Conservation (phyloP, 2,888 invertebrate species). For the Artemia sinica region DNA sequence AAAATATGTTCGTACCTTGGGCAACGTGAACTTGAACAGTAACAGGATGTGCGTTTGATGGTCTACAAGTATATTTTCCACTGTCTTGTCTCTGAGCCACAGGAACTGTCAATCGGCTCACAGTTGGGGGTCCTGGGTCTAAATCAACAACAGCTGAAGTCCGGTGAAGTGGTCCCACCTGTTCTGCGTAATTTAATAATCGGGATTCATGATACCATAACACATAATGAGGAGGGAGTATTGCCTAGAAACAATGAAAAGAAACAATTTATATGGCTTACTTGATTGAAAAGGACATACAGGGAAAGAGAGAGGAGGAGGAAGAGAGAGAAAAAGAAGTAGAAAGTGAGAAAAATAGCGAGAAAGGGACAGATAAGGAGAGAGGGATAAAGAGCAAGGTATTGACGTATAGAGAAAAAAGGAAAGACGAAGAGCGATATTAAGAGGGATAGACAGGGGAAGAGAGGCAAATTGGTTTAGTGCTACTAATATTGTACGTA, state of each 20-base stretch:
- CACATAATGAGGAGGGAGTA: background rate
- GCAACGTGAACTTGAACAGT: background rate
- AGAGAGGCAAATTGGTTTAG: no score
- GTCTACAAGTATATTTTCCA: background rate
- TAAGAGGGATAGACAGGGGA: no score
- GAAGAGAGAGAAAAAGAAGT: no score
- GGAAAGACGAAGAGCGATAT: no score
- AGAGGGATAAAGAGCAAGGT: no score
- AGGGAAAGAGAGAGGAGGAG: no score
- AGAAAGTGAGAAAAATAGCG: no score
- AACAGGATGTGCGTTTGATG: background rate
- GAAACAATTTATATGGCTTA: no score
- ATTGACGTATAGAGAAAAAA: no score
- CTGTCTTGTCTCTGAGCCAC: background rate
- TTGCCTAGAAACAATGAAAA: background rate
- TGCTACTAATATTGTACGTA: no score
- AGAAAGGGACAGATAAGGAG: no score
- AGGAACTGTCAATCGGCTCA: slow-evolving; percentile 2
- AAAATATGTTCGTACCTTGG: background rate
- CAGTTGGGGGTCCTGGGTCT: slow-evolving; percentile 5
- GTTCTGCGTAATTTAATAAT: background rate
- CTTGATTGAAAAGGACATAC: no score
- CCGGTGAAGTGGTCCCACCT: slow-evolving; percentile 1
- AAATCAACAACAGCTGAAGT: slow-evolving; percentile 3
- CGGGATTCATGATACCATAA: slow-evolving; percentile 11